Evolutionary conservation across 1,140 invertebrate species (phyloP).

Genomic region (Calliphora vicina): DNA sequence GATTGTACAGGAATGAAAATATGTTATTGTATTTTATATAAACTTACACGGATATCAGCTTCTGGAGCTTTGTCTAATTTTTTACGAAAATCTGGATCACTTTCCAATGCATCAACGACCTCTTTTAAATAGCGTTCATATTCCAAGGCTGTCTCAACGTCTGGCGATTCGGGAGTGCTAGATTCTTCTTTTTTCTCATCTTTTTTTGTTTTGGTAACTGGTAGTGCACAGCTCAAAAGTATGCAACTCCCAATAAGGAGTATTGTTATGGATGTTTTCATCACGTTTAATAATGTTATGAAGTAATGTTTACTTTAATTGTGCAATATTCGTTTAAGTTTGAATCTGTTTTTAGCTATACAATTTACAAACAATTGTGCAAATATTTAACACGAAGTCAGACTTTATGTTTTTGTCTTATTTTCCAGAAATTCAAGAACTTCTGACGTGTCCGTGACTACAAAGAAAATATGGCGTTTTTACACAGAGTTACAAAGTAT

Average conservation of each 20-base stretch:
- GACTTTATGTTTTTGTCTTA: background rate
- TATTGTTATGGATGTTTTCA: background rate
- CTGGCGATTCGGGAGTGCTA: constrained; percentile 47
- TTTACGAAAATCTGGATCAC: constrained; percentile 81
- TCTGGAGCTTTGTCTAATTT: constrained; percentile 83
- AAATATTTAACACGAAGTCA: constrained; percentile 1
- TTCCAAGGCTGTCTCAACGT: constrained; percentile 66
- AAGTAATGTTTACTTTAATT: background rate
- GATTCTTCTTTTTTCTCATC: constrained; percentile 45
- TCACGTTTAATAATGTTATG: background rate
- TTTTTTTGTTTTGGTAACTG: constrained; percentile 56
- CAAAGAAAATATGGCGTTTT: background rate
- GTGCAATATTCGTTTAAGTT: background rate
- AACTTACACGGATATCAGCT: constrained; percentile 78
- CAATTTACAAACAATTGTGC: background rate
- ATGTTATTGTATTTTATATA: background rate
- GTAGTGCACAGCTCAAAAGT: constrained; percentile 40
- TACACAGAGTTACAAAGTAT: background rate
- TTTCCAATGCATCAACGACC: constrained; percentile 84
- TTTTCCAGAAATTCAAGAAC: constrained; percentile 1
- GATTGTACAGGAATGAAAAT: too few relatives aligned
- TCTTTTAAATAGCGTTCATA: constrained; percentile 89
- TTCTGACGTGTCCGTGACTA: background rate
- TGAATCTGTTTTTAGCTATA: background rate
- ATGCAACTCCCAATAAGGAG: constrained; percentile 10